These are phyloP conservation scores for Gopherus evgoodei DNA, from an alignment of 2,113 vertebrate species.

Conservation along the genomic window DNA sequence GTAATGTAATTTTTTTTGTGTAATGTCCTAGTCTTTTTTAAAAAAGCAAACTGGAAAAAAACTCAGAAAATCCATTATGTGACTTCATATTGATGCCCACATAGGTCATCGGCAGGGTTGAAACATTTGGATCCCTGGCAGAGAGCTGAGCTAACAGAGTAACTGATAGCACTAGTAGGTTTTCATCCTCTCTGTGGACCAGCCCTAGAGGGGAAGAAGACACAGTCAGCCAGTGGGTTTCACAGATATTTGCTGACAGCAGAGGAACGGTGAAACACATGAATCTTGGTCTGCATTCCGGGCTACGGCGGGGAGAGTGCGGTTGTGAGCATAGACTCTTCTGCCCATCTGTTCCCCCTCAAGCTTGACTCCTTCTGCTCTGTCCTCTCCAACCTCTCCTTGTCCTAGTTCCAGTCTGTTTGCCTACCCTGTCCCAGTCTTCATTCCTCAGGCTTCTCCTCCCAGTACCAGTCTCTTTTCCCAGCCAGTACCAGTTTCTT, in stretches of 20 bases:
- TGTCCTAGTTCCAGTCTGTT: neutral
- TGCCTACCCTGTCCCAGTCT: neutral
- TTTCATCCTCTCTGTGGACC: neutral
- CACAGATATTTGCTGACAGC: neutral
- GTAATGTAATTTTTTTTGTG: neutral
- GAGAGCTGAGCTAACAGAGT: neutral
- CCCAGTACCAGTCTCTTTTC: neutral
- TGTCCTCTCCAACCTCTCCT: neutral
- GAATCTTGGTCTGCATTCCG: too few species aligned
- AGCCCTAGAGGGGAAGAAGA: neutral
- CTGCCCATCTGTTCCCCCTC: neutral
- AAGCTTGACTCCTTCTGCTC: neutral
- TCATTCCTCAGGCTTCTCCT: neutral
- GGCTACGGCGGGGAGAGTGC: neutral
- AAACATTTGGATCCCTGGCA: neutral
- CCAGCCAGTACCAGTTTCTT: neutral
- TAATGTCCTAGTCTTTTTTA: neutral
- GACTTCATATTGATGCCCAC: neutral
- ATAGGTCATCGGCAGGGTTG: neutral
- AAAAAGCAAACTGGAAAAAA: neutral
- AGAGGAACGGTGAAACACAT: neutral
- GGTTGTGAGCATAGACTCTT: neutral
- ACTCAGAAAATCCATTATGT: rapidly evolving
- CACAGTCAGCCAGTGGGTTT: neutral
- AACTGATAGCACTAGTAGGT: neutral